Evolutionary conservation across 2,888 invertebrate species (phyloP).

Genomic region (Pasiphila rectangulata): DNA sequence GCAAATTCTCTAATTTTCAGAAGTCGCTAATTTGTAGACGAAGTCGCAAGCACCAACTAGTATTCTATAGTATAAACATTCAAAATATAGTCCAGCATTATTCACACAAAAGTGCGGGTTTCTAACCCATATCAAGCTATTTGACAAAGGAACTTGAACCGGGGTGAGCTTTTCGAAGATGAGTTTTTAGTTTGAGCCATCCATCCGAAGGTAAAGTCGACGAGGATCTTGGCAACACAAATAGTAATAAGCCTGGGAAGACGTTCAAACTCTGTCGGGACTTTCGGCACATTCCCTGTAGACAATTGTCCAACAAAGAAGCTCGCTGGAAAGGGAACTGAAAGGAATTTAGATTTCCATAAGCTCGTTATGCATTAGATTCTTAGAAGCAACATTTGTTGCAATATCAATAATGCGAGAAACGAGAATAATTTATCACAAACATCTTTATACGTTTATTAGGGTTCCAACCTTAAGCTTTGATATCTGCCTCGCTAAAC

Average conservation of each 20-base stretch:
- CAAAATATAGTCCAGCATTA: too few relatives aligned
- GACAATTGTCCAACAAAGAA: slow-evolving; percentile 6
- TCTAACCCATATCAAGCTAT: slow-evolving; percentile 19
- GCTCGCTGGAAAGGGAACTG: not conserved
- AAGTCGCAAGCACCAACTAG: too few relatives aligned
- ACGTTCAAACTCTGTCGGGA: slow-evolving; percentile 55
- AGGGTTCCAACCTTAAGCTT: too few relatives aligned
- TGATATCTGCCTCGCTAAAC: too few relatives aligned
- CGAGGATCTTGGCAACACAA: slow-evolving; percentile 62
- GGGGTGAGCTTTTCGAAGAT: slow-evolving; percentile 24
- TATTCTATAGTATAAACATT: too few relatives aligned
- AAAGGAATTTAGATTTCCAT: not conserved
- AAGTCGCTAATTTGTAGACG: too few relatives aligned
- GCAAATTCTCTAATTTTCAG: too few relatives aligned
- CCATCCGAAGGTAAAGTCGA: slow-evolving; percentile 45
- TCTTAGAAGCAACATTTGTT: too few relatives aligned
- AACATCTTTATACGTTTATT: too few relatives aligned
- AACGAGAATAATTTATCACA: too few relatives aligned
- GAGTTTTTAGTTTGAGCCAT: slow-evolving; percentile 35
- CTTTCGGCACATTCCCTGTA: slow-evolving; percentile 18
- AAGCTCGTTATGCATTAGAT: too few relatives aligned
- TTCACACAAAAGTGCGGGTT: slow-evolving; percentile 3
- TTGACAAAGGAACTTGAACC: slow-evolving; percentile 21
- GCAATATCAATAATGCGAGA: too few relatives aligned
- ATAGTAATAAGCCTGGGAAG: slow-evolving; percentile 72